These are phyloP conservation scores for Brachionus koreanus DNA, from an alignment of 1,140 invertebrate species.

Conservation along the genomic window DNA sequence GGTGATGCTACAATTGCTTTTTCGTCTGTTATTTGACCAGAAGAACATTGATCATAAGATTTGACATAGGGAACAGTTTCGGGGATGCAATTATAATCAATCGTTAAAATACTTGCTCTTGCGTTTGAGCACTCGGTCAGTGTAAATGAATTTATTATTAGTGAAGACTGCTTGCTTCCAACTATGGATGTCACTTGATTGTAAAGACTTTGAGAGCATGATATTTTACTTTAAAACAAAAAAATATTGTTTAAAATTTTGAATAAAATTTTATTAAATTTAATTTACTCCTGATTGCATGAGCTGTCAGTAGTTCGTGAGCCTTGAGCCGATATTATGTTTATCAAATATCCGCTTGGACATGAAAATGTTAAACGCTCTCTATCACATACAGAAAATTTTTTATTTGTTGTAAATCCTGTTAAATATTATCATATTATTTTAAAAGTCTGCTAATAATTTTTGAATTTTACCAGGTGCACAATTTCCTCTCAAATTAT, in stretches of 20 bases:
- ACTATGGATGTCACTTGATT: neutral
- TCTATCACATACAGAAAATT: slow-evolving; percentile 25
- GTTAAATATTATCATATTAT: neutral
- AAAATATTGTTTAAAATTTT: neutral
- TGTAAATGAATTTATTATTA: neutral
- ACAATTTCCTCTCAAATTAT: slow-evolving; percentile 26
- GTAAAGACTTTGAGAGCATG: slow-evolving; percentile 12
- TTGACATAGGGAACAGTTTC: slow-evolving; percentile 14
- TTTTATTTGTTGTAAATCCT: slow-evolving; percentile 22
- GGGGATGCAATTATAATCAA: slow-evolving; percentile 40
- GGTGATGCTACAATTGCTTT: slow-evolving; percentile 3
- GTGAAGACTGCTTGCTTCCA: neutral
- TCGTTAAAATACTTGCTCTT: neutral
- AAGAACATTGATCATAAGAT: neutral
- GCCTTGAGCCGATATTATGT: neutral
- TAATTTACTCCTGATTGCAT: slow-evolving; percentile 11
- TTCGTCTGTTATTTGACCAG: neutral
- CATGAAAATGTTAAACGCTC: slow-evolving; percentile 11
- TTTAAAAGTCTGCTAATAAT: neutral
- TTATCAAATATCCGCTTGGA: slow-evolving; percentile 25
- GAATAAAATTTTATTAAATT: neutral
- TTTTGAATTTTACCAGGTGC: neutral
- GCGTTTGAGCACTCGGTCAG: slow-evolving; percentile 4
- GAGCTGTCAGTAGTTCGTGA: neutral
- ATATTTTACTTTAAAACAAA: neutral